phyloP scores from a whole-genome alignment of 2,113 vertebrate species.

The Pseudorasbora parva region DNA sequence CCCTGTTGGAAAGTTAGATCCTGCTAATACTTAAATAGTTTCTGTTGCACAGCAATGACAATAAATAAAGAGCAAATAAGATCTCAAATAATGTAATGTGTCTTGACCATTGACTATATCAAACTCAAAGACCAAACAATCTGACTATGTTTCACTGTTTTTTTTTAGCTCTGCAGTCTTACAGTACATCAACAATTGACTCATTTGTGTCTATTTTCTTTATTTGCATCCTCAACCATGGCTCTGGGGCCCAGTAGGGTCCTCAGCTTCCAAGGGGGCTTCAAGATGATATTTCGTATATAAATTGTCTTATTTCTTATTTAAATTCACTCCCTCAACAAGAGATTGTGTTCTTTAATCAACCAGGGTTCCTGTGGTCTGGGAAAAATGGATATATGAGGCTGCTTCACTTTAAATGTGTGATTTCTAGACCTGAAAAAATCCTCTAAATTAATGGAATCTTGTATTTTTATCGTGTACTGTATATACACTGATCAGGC shows the following conservation, averaged over 20 bases:
- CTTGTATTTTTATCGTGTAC: not conserved
- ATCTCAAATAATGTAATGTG: not conserved
- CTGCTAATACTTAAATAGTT: not conserved
- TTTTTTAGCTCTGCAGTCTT: not conserved
- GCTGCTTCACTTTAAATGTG: not conserved
- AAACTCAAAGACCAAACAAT: not conserved
- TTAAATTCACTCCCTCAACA: not conserved
- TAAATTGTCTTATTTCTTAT: not conserved
- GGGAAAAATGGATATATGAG: not conserved
- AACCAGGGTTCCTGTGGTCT: not conserved
- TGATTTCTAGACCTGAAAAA: not conserved
- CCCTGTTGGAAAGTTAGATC: not conserved
- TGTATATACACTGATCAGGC: not conserved
- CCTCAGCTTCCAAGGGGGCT: not conserved
- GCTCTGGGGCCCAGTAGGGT: too few relatives aligned
- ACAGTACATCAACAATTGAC: not conserved
- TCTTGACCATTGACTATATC: not conserved
- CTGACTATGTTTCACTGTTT: not conserved
- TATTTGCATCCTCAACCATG: not conserved
- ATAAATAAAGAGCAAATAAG: not conserved
- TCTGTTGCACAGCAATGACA: not conserved
- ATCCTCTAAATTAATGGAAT: not conserved
- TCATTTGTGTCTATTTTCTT: not conserved
- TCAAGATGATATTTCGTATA: not conserved
- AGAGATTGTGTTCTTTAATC: not conserved